A percentile compares a stretch with the other conserved stretches of the same genome.
These are phyloP conservation scores for Amphiprion percula DNA, from an alignment of 2,113 vertebrate species.

Conservation along the genomic window DNA sequence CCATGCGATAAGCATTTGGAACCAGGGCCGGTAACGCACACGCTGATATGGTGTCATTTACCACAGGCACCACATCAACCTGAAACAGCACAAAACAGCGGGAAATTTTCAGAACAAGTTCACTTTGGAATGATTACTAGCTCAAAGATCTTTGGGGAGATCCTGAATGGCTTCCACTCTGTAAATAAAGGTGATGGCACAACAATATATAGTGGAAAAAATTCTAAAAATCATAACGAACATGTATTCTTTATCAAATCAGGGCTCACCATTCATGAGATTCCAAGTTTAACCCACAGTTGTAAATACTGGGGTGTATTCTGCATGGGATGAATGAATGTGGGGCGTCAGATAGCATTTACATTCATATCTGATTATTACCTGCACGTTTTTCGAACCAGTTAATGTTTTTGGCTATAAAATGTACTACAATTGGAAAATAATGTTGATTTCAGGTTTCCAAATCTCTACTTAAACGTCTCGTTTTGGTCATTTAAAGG, in stretches of 20 bases:
- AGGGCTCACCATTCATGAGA: neutral
- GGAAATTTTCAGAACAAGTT: slow-evolving; percentile 28
- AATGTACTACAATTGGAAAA: neutral
- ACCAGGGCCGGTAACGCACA: slow-evolving; percentile 67
- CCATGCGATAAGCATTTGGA: slow-evolving; percentile 84
- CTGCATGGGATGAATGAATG: neutral
- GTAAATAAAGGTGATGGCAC: neutral
- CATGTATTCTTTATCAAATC: neutral
- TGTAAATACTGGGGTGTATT: neutral
- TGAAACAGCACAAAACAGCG: slow-evolving; percentile 56
- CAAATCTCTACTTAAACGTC: neutral
- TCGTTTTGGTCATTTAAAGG: too few species aligned
- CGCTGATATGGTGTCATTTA: slow-evolving; percentile 55
- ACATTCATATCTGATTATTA: too few species aligned
- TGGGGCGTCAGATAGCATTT: neutral
- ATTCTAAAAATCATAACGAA: neutral
- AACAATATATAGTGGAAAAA: neutral
- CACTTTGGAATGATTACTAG: neutral
- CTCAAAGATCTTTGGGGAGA: neutral
- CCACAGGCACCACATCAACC: slow-evolving; percentile 40
- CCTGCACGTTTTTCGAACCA: too few species aligned
- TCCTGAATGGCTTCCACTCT: slow-evolving; percentile 6
- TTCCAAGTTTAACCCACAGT: neutral
- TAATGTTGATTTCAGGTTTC: neutral
- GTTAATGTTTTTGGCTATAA: neutral